A percentile compares a stretch with the other conserved stretches of the same genome.
These are phyloP conservation scores for Sycobia sp. DNA, from an alignment of 1,140 invertebrate species.

Conservation along the genomic window DNA sequence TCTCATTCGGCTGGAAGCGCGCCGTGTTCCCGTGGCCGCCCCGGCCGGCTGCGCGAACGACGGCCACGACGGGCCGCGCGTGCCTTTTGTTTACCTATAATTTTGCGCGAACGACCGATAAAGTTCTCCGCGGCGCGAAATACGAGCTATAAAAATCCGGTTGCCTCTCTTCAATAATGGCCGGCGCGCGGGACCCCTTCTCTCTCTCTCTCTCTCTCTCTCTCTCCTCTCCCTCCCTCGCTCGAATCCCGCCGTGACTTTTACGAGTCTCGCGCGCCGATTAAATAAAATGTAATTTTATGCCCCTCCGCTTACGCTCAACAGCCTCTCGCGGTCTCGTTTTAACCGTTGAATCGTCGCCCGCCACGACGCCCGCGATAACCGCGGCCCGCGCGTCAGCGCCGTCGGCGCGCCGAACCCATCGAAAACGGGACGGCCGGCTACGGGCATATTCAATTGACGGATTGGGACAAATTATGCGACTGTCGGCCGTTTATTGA, in stretches of 20 bases:
- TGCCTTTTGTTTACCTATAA: constrained; percentile 30
- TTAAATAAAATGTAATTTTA: constrained; percentile 17
- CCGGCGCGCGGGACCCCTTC: neutral
- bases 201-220: no score
- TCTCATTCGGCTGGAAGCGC: neutral
- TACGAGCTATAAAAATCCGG: constrained; percentile 22
- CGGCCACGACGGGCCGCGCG: neutral
- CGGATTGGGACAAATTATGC: no score
- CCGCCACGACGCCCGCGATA: no score
- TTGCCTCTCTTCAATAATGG: constrained; percentile 22
- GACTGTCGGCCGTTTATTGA: no score
- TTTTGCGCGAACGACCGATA: constrained; percentile 21
- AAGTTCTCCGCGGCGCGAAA: neutral
- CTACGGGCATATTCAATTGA: no score
- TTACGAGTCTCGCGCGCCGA: neutral
- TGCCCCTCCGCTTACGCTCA: neutral
- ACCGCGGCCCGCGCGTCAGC: no score
- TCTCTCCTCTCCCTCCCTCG: no score
- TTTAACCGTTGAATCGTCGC: no score
- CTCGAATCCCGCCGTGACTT: no score
- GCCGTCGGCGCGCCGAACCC: no score
- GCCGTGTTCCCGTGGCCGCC: neutral
- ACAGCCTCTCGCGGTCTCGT: neutral
- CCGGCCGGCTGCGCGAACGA: no score
- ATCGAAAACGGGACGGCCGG: no score